Percentiles rank a stretch among this genome's conserved stretches.
These are phyloP conservation scores for Ladona fulva DNA, from an alignment of 1,140 invertebrate species.

Conservation along the genomic window DNA sequence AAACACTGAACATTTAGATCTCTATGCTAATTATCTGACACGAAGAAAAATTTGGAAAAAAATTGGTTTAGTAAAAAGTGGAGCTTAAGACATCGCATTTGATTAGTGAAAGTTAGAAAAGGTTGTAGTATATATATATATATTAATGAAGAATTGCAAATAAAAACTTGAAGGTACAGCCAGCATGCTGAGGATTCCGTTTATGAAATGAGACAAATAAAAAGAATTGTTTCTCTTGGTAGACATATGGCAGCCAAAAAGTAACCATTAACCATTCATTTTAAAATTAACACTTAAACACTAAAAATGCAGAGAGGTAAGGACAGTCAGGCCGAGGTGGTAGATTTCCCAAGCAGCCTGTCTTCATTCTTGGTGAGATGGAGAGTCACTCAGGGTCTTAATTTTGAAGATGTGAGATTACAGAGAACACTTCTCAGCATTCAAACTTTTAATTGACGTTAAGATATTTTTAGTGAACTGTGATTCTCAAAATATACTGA, in stretches of 20 bases:
- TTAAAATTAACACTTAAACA: neutral
- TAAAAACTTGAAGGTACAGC: neutral
- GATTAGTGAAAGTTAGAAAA: conserved; percentile 3
- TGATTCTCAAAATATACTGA: conserved; percentile 5
- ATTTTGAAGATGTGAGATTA: neutral
- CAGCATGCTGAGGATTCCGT: neutral
- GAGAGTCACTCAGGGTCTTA: neutral
- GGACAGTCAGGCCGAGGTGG: neutral
- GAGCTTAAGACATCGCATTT: neutral
- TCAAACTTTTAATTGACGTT: neutral
- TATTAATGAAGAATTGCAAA: conserved; percentile 4
- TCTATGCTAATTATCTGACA: neutral
- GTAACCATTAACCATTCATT: neutral
- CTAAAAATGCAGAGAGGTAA: neutral
- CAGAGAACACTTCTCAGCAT: neutral
- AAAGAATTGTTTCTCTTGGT: neutral
- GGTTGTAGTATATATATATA: neutral
- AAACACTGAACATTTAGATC: neutral
- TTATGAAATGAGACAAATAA: neutral
- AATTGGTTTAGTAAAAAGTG: neutral
- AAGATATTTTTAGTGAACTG: neutral
- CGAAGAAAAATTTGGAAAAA: neutral
- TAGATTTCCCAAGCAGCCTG: neutral
- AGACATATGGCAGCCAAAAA: neutral
- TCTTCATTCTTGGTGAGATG: neutral